These are phyloP conservation scores for Ophion obscuratus DNA, from an alignment of 2,888 invertebrate genomes.

Conservation along the genomic window DNA sequence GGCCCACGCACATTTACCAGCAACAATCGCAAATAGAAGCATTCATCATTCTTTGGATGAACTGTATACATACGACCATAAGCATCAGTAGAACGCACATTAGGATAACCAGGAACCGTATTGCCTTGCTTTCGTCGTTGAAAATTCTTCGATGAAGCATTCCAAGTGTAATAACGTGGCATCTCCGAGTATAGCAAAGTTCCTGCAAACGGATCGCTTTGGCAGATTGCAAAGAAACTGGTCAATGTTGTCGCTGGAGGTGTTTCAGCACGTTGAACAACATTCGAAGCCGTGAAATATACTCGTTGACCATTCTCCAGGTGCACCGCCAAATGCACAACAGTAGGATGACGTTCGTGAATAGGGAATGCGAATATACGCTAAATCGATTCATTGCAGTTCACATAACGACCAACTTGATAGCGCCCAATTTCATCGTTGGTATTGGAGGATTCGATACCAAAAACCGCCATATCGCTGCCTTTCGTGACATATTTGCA, in stretches of 20 bases:
- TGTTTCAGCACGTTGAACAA: slow-evolving; percentile 33
- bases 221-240: slow-evolving; percentile 69
- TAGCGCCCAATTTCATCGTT: slow-evolving; percentile 74
- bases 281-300: slow-evolving; percentile 70
- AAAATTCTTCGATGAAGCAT: slow-evolving; percentile 47
- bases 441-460: slow-evolving; percentile 48
- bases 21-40: slow-evolving; percentile 77
- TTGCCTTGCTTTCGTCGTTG: slow-evolving; percentile 68
- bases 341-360: slow-evolving; percentile 74
- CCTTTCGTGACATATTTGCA: slow-evolving; percentile 67
- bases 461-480: slow-evolving; percentile 30
- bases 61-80: slow-evolving; percentile 75
- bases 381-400: slow-evolving; percentile 72
- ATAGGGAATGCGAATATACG: slow-evolving; percentile 72
- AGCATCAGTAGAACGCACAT: slow-evolving; percentile 67
- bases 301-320: slow-evolving; percentile 75
- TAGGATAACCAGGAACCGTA: slow-evolving; percentile 65
- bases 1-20: too few species aligned
- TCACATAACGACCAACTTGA: slow-evolving; percentile 68
- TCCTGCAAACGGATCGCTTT: slow-evolving; percentile 54
- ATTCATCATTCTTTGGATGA: slow-evolving; percentile 74
- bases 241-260: slow-evolving; percentile 68
- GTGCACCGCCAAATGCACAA: slow-evolving; percentile 73
- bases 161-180: slow-evolving; percentile 62
- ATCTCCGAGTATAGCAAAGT: slow-evolving; percentile 45